phyloP scores from a whole-genome alignment of 2,113 vertebrate species.

The Petrocephalus zakoni region DNA sequence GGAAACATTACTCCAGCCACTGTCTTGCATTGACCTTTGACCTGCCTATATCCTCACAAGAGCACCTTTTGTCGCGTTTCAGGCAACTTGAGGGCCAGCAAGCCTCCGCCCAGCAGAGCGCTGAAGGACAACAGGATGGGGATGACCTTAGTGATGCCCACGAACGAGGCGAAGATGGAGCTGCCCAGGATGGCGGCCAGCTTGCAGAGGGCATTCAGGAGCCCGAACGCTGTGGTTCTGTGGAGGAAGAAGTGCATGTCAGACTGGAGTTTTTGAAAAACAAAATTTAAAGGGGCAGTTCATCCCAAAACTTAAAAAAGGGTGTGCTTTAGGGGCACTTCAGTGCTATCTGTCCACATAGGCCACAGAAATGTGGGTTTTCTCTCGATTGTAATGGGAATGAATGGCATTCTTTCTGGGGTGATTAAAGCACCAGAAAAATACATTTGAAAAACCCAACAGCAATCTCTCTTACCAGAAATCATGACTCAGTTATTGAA shows the following conservation, averaged over 20 bases:
- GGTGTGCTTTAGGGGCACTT: too few relatives aligned
- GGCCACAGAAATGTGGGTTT: too few relatives aligned
- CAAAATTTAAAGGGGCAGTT: not conserved
- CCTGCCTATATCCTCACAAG: slow-evolving; percentile 66
- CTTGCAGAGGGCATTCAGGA: slow-evolving; percentile 88
- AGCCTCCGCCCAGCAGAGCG: slow-evolving; percentile 74
- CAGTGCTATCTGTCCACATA: too few relatives aligned
- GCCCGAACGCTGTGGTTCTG: slow-evolving; percentile 89
- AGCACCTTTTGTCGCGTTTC: slow-evolving; percentile 92
- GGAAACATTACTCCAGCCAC: not conserved
- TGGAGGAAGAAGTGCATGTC: slow-evolving; percentile 18
- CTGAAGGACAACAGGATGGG: slow-evolving; percentile 90
- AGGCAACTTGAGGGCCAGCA: slow-evolving; percentile 84
- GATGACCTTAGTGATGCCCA: slow-evolving; percentile 87
- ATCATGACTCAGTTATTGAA: too few relatives aligned
- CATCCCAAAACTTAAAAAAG: too few relatives aligned
- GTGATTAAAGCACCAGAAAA: too few relatives aligned
- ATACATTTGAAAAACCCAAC: too few relatives aligned
- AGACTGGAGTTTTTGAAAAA: not conserved
- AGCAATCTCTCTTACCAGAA: too few relatives aligned
- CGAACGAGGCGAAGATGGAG: slow-evolving; percentile 90
- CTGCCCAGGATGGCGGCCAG: slow-evolving; percentile 86
- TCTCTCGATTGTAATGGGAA: too few relatives aligned
- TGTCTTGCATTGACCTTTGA: slow-evolving; percentile 26
- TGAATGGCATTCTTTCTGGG: too few relatives aligned